phyloP scores from a whole-genome alignment of 2,888 invertebrate species.

The Andrena bicolor region DNA sequence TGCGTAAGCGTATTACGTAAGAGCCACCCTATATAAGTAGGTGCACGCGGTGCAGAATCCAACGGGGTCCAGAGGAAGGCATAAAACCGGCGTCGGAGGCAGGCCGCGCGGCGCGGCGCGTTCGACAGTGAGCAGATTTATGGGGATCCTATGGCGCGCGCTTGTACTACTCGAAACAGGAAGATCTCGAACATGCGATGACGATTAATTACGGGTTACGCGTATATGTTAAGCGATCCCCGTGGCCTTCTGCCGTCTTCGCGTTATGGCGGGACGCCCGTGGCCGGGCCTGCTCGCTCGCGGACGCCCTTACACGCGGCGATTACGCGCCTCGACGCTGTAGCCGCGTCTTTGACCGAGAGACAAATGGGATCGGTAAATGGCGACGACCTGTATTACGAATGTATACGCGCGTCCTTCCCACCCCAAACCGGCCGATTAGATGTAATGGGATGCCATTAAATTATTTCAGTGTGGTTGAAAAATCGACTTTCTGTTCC shows the following conservation, averaged over 20 bases:
- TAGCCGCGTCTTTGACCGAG: constrained; percentile 48
- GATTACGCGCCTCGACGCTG: constrained; percentile 65
- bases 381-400: constrained; percentile 60
- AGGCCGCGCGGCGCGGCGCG: constrained; percentile 23
- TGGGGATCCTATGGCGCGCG: constrained; percentile 61
- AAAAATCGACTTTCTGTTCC: constrained; percentile 79
- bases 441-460: constrained; percentile 62
- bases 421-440: constrained; percentile 61
- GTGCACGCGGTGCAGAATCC: constrained; percentile 23
- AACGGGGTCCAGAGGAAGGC: constrained; percentile 14
- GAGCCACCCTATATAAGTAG: constrained; percentile 44
- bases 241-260: constrained; percentile 30
- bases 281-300: constrained; percentile 11
- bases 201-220: constrained; percentile 73
- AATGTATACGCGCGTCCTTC: constrained; percentile 41
- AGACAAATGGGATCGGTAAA: constrained; percentile 69
- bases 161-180: constrained; percentile 68
- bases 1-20: constrained; percentile 16
- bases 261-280: constrained; percentile 5
- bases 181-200: constrained; percentile 70
- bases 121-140: constrained; percentile 70
- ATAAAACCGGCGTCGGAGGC: constrained; percentile 51
- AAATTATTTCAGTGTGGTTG: constrained; percentile 75
- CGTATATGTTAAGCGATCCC: constrained; percentile 53
- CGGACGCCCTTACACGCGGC: constrained; percentile 50